phyloP scores from a whole-genome alignment of 2,113 vertebrate genomes.

The Cynopterus brachyotis region DNA sequence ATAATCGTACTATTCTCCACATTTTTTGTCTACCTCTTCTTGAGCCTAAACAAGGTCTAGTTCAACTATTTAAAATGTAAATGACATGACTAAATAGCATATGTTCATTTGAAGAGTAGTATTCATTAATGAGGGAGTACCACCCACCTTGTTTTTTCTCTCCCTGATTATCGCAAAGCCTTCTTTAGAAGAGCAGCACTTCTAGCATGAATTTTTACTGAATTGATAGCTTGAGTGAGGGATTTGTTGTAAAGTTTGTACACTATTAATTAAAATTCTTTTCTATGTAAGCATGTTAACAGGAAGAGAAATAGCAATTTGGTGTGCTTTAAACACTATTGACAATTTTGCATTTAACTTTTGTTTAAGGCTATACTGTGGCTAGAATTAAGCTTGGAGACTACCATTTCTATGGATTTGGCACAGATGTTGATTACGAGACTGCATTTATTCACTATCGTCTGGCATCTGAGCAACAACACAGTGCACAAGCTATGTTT shows the following conservation, averaged over 20 bases:
- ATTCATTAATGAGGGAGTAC: neutral
- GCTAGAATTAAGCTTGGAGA: slow-evolving; percentile 98
- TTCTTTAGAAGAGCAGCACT: neutral
- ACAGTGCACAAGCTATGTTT: slow-evolving; percentile 99
- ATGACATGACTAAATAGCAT: neutral
- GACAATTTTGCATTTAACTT: slow-evolving; percentile 15
- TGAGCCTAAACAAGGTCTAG: neutral
- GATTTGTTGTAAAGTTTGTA: neutral
- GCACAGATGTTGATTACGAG: slow-evolving; percentile 97
- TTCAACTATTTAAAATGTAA: neutral
- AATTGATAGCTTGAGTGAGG: neutral
- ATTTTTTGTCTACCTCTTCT: neutral
- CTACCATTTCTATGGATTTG: slow-evolving; percentile 98
- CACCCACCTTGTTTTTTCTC: neutral
- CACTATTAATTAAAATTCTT: neutral
- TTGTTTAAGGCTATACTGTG: slow-evolving; percentile 93
- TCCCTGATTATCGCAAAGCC: neutral
- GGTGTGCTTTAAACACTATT: neutral
- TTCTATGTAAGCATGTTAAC: neutral
- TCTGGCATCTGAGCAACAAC: slow-evolving; percentile 97
- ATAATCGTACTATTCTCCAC: neutral
- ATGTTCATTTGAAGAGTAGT: neutral
- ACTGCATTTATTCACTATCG: slow-evolving; percentile 98
- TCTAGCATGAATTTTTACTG: neutral
- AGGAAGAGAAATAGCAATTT: neutral